Evolutionary conservation across 2,113 vertebrate species (phyloP).

Genomic region (Genyomyrus donnyi): DNA sequence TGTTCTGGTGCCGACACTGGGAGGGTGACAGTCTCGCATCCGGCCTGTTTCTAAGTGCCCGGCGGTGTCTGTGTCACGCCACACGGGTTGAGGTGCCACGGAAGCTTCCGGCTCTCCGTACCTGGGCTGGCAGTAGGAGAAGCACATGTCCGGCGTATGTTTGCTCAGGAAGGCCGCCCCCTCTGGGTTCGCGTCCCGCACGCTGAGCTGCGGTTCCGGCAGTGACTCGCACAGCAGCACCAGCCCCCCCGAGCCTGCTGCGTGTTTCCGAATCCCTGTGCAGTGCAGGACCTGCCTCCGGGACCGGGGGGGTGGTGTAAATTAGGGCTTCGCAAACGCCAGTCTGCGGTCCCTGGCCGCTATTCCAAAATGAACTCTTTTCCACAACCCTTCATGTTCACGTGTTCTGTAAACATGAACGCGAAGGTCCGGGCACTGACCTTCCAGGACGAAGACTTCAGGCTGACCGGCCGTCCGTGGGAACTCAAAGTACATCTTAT

Average conservation of each 20-base stretch:
- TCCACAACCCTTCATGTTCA: background rate
- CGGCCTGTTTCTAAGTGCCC: background rate
- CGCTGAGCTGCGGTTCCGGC: constrained; percentile 23
- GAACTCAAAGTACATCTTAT: constrained; percentile 27
- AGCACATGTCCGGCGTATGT: constrained; percentile 45
- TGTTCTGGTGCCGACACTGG: background rate
- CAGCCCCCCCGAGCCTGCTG: constrained; percentile 23
- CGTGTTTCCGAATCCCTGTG: constrained; percentile 28
- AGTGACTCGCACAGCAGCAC: constrained; percentile 39
- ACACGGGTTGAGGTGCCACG: background rate
- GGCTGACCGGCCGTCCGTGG: constrained; percentile 15
- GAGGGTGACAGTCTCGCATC: no score
- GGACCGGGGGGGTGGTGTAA: background rate
- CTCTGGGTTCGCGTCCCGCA: constrained; percentile 17
- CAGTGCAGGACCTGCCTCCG: constrained; percentile 40
- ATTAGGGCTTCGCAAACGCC: background rate
- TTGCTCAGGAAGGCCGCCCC: constrained; percentile 34
- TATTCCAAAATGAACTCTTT: background rate
- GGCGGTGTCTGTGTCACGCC: background rate
- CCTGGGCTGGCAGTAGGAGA: constrained; percentile 44
- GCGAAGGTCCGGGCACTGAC: constrained; percentile 16
- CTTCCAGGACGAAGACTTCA: constrained; percentile 38
- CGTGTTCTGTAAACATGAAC: no score
- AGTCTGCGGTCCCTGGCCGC: background rate
- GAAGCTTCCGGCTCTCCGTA: constrained; percentile 8